Evolutionary conservation across 2,797 vertebrate genomes (phyloP).

Genomic region (Centropyge bicolor): DNA sequence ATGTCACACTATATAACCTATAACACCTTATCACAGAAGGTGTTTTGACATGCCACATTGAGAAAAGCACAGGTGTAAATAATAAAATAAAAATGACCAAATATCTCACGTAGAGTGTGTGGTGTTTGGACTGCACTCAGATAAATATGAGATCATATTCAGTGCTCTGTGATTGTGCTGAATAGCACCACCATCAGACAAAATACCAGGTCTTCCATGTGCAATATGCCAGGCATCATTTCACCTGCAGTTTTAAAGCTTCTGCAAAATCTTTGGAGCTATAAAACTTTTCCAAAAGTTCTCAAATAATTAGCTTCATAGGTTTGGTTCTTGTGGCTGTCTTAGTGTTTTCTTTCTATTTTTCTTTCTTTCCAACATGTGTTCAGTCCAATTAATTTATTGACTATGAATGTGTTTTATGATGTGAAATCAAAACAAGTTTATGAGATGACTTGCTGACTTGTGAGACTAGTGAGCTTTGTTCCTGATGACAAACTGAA

Average conservation of each 20-base stretch:
- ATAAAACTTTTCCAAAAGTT: neutral
- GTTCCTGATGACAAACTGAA: neutral
- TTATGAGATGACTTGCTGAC: neutral
- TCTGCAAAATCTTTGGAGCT: neutral
- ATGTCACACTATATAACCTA: neutral
- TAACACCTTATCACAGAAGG: neutral
- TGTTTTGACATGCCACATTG: neutral
- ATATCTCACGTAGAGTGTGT: neutral
- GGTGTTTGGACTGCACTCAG: neutral
- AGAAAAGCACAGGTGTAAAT: neutral
- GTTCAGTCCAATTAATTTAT: neutral
- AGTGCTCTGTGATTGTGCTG: neutral
- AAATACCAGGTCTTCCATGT: neutral
- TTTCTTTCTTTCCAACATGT: neutral
- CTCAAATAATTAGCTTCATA: neutral
- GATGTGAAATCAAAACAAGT: neutral
- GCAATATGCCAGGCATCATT: neutral
- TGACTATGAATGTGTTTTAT: neutral
- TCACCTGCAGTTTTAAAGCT: neutral
- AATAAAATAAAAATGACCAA: neutral
- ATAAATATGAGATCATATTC: neutral
- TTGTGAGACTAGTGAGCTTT: neutral
- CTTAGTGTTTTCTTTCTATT: neutral
- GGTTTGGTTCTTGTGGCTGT: neutral
- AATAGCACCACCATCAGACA: conserved; percentile 29